These are phyloP conservation scores for Myotis davidii DNA, from an alignment of 2,113 vertebrate species.

Conservation along the genomic window DNA sequence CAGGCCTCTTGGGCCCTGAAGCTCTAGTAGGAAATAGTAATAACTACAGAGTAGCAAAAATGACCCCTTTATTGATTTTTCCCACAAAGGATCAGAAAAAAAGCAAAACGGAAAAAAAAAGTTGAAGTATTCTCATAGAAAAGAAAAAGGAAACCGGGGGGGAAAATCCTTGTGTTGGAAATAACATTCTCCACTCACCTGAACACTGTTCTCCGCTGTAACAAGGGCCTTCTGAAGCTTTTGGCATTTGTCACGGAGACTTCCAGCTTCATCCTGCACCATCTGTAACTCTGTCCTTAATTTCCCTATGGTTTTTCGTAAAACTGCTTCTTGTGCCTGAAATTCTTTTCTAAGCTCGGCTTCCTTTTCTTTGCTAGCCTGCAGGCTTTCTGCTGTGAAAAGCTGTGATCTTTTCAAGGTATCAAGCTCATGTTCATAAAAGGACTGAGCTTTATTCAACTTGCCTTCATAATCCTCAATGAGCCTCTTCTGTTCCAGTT, in stretches of 20 bases:
- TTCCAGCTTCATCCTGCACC: slow-evolving; percentile 94
- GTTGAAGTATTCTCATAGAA: not conserved
- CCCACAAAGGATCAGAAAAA: not conserved
- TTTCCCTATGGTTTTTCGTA: slow-evolving; percentile 93
- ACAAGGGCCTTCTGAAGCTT: slow-evolving; percentile 92
- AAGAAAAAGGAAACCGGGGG: not conserved
- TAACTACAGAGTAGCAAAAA: not conserved
- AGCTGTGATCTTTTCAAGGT: slow-evolving; percentile 97
- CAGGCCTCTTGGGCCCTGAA: not conserved
- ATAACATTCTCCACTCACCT: slow-evolving; percentile 85
- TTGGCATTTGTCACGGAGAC: slow-evolving; percentile 93
- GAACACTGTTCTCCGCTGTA: slow-evolving; percentile 89
- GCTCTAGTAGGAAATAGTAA: not conserved
- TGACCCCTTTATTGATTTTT: not conserved
- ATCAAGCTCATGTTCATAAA: slow-evolving; percentile 97
- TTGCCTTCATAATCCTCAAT: slow-evolving; percentile 98
- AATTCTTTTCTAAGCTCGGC: slow-evolving; percentile 95
- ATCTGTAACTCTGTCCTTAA: slow-evolving; percentile 91
- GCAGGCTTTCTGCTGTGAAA: slow-evolving; percentile 95
- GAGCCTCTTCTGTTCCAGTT: slow-evolving; percentile 93
- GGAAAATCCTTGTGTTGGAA: rapidly evolving
- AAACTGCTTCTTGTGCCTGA: slow-evolving; percentile 94
- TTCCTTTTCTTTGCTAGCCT: slow-evolving; percentile 97
- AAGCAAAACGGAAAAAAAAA: not conserved
- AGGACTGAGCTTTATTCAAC: slow-evolving; percentile 96